Percentiles rank a stretch among this genome's conserved stretches.
These are phyloP conservation scores for Xanthia togata DNA, from an alignment of 2,888 invertebrate genomes.

Conservation along the genomic window DNA sequence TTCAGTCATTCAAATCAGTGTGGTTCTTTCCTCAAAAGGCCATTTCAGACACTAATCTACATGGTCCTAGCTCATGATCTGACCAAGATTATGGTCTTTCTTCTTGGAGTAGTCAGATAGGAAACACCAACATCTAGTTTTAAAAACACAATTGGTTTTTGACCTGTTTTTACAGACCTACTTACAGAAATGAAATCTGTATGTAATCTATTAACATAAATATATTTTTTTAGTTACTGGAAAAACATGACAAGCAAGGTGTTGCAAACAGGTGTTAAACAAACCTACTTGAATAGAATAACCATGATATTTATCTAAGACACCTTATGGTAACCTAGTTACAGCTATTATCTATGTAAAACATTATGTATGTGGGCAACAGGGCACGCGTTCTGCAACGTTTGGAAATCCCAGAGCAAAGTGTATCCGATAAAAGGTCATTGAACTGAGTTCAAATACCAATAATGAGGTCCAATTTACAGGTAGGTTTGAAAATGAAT, in stretches of 20 bases:
- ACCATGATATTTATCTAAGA: constrained; percentile 13
- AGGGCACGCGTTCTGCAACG: not conserved
- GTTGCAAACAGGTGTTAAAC: not conserved
- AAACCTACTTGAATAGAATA: not conserved
- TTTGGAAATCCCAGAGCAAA: constrained; percentile 21
- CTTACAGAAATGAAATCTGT: not conserved
- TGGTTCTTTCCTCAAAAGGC: not conserved
- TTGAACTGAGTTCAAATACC: constrained; percentile 6
- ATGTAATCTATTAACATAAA: no score
- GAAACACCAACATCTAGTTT: no score
- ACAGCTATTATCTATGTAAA: constrained; percentile 2
- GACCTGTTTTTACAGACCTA: not conserved
- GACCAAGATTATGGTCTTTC: no score
- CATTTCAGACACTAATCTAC: no score
- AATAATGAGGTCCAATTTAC: not conserved
- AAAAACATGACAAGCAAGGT: not conserved
- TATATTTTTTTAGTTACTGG: not conserved
- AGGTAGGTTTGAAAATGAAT: no score
- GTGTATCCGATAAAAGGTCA: constrained; percentile 12
- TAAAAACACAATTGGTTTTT: no score
- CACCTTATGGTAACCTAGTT: constrained; percentile 39
- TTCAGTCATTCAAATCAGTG: not conserved
- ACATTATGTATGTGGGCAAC: not conserved
- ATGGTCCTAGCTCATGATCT: no score
- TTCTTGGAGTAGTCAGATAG: no score